These are phyloP conservation scores for Deroplatys truncata DNA, from an alignment of 2,888 invertebrate genomes.

Conservation along the genomic window DNA sequence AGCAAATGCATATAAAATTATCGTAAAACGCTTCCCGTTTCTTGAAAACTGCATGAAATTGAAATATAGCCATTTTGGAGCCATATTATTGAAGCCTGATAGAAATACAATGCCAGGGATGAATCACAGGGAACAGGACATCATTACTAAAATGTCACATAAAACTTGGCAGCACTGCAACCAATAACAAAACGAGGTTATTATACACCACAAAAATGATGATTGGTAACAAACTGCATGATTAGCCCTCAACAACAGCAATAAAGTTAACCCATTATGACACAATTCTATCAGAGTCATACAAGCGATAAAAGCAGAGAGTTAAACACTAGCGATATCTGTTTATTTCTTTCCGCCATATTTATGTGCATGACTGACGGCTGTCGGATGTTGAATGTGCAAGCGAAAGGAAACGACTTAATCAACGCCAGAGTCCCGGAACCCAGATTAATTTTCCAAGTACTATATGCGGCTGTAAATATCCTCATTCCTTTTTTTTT, in stretches of 20 bases:
- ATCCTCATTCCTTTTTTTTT: not conserved
- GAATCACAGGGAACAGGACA: not conserved
- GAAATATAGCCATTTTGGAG: too few species aligned
- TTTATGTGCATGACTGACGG: not conserved
- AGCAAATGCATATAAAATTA: too few species aligned
- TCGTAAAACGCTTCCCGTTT: too few species aligned
- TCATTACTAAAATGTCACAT: not conserved
- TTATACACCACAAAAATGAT: not conserved
- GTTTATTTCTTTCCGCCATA: not conserved
- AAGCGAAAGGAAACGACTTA: not conserved
- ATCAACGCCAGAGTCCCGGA: not conserved
- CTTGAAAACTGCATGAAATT: too few species aligned
- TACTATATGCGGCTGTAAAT: not conserved
- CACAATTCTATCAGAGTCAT: not conserved
- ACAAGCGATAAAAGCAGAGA: not conserved
- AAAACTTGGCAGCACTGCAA: not conserved
- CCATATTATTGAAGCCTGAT: too few species aligned
- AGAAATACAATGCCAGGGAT: too few species aligned
- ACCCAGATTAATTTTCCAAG: not conserved
- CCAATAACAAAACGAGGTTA: not conserved
- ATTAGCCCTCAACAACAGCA: not conserved
- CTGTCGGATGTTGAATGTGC: not conserved
- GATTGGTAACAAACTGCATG: not conserved
- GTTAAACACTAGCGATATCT: not conserved
- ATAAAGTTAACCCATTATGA: not conserved